Base-by-base conservation (phyloP, 2,113 vertebrate genomes). In the Machaerirhynchus nigripectus region DNA sequence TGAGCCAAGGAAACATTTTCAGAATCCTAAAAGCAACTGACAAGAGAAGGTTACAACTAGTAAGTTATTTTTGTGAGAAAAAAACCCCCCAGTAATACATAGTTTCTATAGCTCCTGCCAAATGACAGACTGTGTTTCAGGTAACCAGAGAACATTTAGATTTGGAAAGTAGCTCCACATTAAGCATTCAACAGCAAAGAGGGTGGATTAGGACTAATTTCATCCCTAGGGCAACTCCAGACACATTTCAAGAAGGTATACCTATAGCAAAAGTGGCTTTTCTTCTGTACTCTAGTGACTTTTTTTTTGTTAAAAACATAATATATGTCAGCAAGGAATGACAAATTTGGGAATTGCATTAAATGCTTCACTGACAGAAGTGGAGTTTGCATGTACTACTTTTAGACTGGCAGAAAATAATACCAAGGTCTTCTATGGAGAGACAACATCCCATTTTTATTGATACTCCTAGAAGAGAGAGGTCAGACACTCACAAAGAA, bases 401-500 rank as follows among this genome's bases (percentile, higher is more conserved):
- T 86, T 74, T 77, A 88, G 47, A 70, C 55, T 30, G 28, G 13
- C 20, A 86, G 55, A 85, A 77, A 87, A 63, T 37, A 63, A 27
- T 2, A 86, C 21, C 46, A 44, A 80, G 20, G 35, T 31, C 37
- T 60, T 68, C 46, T 33, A 1, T 28, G 9, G 22, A 74, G 3
- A 78, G 7, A 42, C 26, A 80, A 47, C 46, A 82, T 39, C 42
- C n/a, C 7, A 33, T 76, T 77, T 74, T 65, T 44, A 70, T 24
- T 59, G 57, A 55, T 59, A 50, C 9, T 70, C 21, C 56, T 65
- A 9, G 11, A 74, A 84, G 33, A 61, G 21, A 55, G 35, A 64
- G 40, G 53, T 77, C n/a, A 78, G 70, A 73, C 86, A 98, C 99
- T 99, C 97, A 99, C 99, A 96, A 99, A 99, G 97, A 99, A 99